These are phyloP conservation scores for Cryptomyrus ogoouensis DNA, from an alignment of 2,113 vertebrate species.

Conservation along the genomic window DNA sequence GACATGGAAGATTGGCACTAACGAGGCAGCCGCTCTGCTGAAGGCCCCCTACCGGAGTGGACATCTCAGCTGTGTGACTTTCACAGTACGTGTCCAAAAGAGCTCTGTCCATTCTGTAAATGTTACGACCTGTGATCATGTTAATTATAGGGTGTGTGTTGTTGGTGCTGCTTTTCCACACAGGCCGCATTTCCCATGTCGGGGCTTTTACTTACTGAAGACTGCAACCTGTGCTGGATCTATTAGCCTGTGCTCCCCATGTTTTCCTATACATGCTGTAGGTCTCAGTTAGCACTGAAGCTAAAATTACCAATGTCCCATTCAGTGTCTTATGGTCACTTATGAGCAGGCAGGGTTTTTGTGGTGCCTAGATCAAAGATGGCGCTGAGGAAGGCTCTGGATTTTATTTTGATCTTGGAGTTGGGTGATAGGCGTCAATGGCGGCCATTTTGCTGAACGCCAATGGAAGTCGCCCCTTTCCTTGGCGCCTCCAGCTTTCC, in stretches of 20 bases:
- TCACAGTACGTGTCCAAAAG: background rate
- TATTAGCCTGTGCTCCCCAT: background rate
- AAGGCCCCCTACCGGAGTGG: background rate
- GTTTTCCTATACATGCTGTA: background rate
- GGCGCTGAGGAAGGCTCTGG: background rate
- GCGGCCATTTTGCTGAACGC: background rate
- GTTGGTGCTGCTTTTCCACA: background rate
- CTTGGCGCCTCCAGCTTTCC: background rate
- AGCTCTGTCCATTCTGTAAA: background rate
- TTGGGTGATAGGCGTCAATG: background rate
- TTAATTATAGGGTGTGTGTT: background rate
- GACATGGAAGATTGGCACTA: background rate
- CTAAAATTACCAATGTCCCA: background rate
- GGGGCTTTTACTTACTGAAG: background rate
- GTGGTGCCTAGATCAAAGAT: background rate
- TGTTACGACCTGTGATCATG: background rate
- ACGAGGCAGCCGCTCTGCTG: background rate
- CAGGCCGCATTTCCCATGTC: background rate
- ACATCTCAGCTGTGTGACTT: background rate
- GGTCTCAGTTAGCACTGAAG: background rate
- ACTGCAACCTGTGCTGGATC: background rate
- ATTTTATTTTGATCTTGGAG: background rate
- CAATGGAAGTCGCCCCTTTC: background rate
- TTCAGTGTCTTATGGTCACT: background rate
- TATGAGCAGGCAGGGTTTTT: background rate